A percentile compares a stretch with the other conserved stretches of the same genome.
These are phyloP conservation scores for Crotalus viridis DNA, from an alignment of 2,113 vertebrate genomes.

Conservation along the genomic window DNA sequence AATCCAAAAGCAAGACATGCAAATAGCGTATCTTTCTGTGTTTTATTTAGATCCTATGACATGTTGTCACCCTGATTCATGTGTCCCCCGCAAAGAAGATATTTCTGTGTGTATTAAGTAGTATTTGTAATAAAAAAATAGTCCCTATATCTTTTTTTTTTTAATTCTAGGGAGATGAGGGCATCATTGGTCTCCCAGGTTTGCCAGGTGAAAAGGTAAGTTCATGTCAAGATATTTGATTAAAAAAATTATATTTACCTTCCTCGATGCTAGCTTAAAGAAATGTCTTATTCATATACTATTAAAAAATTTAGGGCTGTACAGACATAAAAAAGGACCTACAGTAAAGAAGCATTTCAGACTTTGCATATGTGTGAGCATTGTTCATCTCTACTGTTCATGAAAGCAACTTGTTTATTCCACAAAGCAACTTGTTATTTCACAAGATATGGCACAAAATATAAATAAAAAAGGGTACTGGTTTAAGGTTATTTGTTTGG, in stretches of 20 bases:
- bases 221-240: rapidly evolving
- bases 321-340: not conserved
- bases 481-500: not conserved
- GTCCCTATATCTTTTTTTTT: not conserved
- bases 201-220: conserved; percentile 66
- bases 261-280: not conserved
- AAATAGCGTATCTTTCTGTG: not conserved
- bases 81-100: not conserved
- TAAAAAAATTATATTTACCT: not conserved
- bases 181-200: conserved; percentile 64
- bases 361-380: not conserved
- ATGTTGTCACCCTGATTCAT: not conserved
- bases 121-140: not conserved
- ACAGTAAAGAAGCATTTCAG: not conserved
- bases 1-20: not conserved
- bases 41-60: not conserved
- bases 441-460: not conserved
- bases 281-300: not conserved
- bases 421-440: not conserved
- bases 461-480: not conserved
- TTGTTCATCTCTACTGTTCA: not conserved
- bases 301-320: not conserved
- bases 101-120: not conserved
- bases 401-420: not conserved
- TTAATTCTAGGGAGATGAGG: conserved; percentile 60